phyloP scores from a whole-genome alignment of 2,888 invertebrate genomes.

The Caenorhabditis imperialis region DNA sequence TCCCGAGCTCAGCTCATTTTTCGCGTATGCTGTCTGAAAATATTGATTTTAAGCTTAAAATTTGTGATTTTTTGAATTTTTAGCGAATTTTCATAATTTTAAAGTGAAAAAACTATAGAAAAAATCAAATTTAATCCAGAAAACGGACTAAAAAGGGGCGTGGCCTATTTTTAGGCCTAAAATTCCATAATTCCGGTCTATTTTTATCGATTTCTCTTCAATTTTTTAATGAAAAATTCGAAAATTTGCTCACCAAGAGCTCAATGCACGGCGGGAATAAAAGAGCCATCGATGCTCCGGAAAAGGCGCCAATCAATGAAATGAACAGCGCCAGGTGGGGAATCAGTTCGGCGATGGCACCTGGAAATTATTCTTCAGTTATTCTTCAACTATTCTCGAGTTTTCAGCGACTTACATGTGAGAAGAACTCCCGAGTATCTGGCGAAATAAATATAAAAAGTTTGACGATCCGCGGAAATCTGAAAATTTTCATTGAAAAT shows the following conservation, averaged over 20 bases:
- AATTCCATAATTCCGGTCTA: no score
- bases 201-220: no score
- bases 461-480: slow-evolving; percentile 68
- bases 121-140: not conserved
- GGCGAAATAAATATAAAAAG: slow-evolving; percentile 78
- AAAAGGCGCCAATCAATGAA: slow-evolving; percentile 90
- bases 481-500: no score
- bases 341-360: slow-evolving; percentile 84
- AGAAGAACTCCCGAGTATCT: slow-evolving; percentile 80
- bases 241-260: slow-evolving; percentile 81
- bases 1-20: slow-evolving; percentile 56
- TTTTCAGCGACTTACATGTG: slow-evolving; percentile 62
- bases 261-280: slow-evolving; percentile 91
- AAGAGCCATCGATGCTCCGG: slow-evolving; percentile 88
- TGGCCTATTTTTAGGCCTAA: no score
- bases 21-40: slow-evolving; percentile 66
- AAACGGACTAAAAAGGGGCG: not conserved
- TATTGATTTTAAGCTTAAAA: slow-evolving; percentile 1
- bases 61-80: no score
- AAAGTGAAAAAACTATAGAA: not conserved
- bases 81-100: no score
- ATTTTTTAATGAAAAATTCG: not conserved
- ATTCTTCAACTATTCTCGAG: slow-evolving; percentile 42
- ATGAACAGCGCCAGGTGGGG: slow-evolving; percentile 90
- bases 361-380: slow-evolving; percentile 47